Conservation (phyloP, 2,888 invertebrate genomes). For the Arctia plantaginis region DNA sequence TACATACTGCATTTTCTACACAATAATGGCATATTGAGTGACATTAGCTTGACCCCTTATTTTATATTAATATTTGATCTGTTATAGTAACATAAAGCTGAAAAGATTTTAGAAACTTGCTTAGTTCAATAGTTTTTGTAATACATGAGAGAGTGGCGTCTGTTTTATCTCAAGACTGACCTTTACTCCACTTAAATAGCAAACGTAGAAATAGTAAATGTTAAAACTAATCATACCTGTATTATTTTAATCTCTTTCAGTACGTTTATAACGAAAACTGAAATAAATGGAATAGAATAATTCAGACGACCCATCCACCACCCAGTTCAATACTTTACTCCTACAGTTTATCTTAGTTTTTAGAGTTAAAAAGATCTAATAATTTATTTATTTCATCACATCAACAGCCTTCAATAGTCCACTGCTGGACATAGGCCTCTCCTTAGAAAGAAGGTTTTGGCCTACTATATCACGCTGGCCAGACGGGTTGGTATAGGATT, state of each 20-base stretch:
- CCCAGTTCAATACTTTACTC: too few relatives aligned
- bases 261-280: neutral
- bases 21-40: conserved; percentile 1
- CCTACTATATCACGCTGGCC: too few relatives aligned
- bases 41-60: neutral
- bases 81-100: neutral
- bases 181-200: neutral
- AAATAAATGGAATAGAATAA: neutral
- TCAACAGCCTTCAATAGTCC: too few relatives aligned
- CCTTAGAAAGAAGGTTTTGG: too few relatives aligned
- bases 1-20: conserved; percentile 2
- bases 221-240: neutral
- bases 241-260: neutral
- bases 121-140: neutral
- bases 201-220: neutral
- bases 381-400: too few relatives aligned
- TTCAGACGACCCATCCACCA: too few relatives aligned
- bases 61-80: neutral
- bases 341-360: too few relatives aligned
- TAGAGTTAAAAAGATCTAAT: too few relatives aligned
- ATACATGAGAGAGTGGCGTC: neutral
- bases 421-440: too few relatives aligned
- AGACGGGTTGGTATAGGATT: too few relatives aligned
- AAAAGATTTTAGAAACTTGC: neutral
- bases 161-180: neutral